A percentile compares a stretch with the other conserved stretches of the same genome.
These are phyloP conservation scores for Ctenosaura bakeri DNA, from an alignment of 2,797 vertebrate species.

Conservation along the genomic window DNA sequence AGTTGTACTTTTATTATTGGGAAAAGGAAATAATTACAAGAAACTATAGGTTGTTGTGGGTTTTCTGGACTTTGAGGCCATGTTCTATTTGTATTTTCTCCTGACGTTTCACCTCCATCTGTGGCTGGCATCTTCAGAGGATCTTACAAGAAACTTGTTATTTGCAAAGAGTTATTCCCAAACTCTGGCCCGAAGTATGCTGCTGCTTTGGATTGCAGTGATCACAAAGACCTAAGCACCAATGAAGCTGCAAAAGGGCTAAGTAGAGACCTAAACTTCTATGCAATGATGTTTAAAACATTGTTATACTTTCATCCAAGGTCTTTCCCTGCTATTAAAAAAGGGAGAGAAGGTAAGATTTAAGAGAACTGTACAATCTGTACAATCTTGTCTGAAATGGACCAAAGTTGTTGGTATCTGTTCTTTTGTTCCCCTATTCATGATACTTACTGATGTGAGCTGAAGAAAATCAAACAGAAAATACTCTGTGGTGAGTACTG, in stretches of 20 bases:
- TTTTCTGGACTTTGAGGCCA: no score
- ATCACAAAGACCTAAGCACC: not conserved
- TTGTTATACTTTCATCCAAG: not conserved
- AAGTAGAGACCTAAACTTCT: not conserved
- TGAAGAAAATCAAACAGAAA: not conserved
- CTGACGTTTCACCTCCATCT: no score
- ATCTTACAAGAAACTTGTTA: no score
- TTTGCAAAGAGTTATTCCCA: not conserved
- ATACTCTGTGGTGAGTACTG: not conserved
- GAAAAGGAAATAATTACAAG: no score
- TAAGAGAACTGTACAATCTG: not conserved
- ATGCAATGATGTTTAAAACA: not conserved
- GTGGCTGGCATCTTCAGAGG: no score
- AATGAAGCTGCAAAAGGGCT: not conserved
- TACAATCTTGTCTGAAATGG: not conserved
- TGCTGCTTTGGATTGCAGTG: not conserved
- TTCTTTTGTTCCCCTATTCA: not conserved
- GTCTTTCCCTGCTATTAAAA: not conserved
- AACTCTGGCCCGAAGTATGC: not conserved
- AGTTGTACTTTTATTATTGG: no score
- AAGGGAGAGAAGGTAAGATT: not conserved
- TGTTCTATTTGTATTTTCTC: no score
- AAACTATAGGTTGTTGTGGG: no score
- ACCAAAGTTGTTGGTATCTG: not conserved
- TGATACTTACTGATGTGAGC: no score